These are phyloP conservation scores for Aplidium turbinatum DNA, from an alignment of 23 tunicate species.

Conservation along the genomic window DNA sequence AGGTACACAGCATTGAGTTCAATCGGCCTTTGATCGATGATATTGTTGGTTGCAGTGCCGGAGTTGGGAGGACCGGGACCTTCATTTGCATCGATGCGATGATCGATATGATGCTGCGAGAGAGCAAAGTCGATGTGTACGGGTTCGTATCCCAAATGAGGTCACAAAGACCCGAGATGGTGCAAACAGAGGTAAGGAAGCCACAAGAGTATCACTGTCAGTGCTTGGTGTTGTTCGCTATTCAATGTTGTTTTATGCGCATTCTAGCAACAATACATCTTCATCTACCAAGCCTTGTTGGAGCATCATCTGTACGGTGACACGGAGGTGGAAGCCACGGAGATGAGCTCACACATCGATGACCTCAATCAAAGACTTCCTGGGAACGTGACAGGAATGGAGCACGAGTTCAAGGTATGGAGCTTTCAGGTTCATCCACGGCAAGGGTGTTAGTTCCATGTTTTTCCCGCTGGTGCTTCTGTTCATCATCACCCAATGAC, in stretches of 20 bases:
- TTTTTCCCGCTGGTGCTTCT: no score
- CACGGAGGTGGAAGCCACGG: constrained; percentile 92
- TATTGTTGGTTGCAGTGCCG: constrained; percentile 93
- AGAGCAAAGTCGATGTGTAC: constrained; percentile 78
- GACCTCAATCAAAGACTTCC: constrained; percentile 82
- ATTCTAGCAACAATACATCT: constrained; percentile 95
- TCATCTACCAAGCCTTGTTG: constrained; percentile 89
- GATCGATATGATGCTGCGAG: constrained; percentile 93
- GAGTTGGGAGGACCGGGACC: constrained; percentile 94
- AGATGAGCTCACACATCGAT: constrained; percentile 73
- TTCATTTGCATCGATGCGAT: constrained; percentile 93
- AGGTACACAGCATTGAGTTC: no score
- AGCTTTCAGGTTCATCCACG: no score
- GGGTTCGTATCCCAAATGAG: constrained; percentile 83
- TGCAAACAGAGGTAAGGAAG: constrained; percentile 80
- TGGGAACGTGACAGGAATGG: constrained; percentile 95
- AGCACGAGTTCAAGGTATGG: constrained; percentile 89
- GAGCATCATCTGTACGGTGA: constrained; percentile 94
- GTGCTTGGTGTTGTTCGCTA: not conserved
- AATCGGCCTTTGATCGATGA: no score
- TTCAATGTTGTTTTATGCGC: not conserved
- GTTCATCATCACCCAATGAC: no score
- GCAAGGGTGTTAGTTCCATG: no score
- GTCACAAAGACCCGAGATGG: constrained; percentile 93
- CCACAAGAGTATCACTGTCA: not conserved